These are phyloP conservation scores for Upupa epops DNA, from an alignment of 2,113 vertebrate species.

Conservation along the genomic window DNA sequence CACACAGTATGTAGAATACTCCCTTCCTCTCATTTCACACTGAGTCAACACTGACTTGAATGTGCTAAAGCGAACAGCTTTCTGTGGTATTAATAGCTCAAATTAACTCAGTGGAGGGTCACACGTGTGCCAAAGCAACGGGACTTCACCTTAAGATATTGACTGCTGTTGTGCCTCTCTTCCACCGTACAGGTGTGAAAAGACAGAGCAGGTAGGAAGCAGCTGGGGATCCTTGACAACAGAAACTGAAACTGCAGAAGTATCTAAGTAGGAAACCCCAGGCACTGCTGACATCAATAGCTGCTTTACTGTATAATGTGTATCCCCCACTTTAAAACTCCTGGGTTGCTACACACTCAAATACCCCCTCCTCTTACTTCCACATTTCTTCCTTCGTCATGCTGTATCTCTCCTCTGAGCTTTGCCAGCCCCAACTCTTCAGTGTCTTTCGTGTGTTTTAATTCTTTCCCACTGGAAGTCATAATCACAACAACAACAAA, in stretches of 20 bases:
- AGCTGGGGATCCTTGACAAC: not conserved
- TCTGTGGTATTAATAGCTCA: not conserved
- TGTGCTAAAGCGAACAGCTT: slow-evolving; percentile 23
- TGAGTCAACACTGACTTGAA: not conserved
- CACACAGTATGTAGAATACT: slow-evolving; percentile 20
- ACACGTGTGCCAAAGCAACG: not conserved
- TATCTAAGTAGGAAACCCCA: not conserved
- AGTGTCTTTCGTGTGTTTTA: not conserved
- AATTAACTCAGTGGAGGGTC: not conserved
- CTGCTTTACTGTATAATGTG: not conserved
- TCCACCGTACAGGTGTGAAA: not conserved
- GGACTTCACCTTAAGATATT: not conserved
- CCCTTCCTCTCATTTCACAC: not conserved
- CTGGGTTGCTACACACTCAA: not conserved
- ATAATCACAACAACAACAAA: not conserved
- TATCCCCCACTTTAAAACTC: not conserved
- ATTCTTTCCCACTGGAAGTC: not conserved
- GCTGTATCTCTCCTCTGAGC: not conserved
- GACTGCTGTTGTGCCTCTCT: not conserved
- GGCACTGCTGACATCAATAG: fast-evolving
- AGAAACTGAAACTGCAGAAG: not conserved
- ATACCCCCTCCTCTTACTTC: not conserved
- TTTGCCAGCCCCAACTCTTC: not conserved
- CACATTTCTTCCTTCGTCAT: not conserved
- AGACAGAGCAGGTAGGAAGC: not conserved